Base-by-base conservation (phyloP, 2,113 vertebrate species). In the Periophthalmodon schlosseri region DNA sequence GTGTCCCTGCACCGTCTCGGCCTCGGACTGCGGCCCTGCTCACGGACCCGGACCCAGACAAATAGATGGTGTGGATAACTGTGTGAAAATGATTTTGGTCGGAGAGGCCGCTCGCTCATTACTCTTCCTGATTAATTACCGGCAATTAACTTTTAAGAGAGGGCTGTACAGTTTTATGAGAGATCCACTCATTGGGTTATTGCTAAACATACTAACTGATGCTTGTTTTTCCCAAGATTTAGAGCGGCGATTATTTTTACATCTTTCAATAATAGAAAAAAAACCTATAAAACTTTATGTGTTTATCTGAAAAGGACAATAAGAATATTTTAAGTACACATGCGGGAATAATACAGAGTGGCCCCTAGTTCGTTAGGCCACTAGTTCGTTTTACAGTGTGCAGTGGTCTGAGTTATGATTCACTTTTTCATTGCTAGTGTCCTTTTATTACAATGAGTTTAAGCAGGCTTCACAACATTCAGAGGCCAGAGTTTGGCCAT, bases 41-140 rank as follows among this genome's bases (percentile, higher is more conserved):
- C 80, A 89, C 84, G 73, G 77, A 81, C 70, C 78, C 61, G 79
- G 72, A 89, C 88, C 83, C 83, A 63, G 81, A 84, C 70, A 83
- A 85, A 88, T 79, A 85, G 75, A 88, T 77, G 36, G 24, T 16
- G 63, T 44, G 72, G 73, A 81, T 74, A 68, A 70, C 46, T 78
- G 54, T 77, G 18, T 24, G 73, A 80, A 84, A 84, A 81, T 82
- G 77, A 82, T 79, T 77, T 36, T 71, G 82, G 81, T 76, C 69
- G 69, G 73, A 81, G 73, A 65, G 81, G 68, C 56, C 80, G 56
- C 67, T 80, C 46, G 36, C 49, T 68, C 69, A 77, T 84, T 85
- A 84, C 87, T 88, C 80, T 75, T 1, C 0, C 52, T 84, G 79
- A 90, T 87, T 83, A 87, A 89, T 86, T 61, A 77, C 47, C 39